Evolutionary conservation across 1,140 invertebrate species (phyloP).

Genomic region (Drosophila setifemur): DNA sequence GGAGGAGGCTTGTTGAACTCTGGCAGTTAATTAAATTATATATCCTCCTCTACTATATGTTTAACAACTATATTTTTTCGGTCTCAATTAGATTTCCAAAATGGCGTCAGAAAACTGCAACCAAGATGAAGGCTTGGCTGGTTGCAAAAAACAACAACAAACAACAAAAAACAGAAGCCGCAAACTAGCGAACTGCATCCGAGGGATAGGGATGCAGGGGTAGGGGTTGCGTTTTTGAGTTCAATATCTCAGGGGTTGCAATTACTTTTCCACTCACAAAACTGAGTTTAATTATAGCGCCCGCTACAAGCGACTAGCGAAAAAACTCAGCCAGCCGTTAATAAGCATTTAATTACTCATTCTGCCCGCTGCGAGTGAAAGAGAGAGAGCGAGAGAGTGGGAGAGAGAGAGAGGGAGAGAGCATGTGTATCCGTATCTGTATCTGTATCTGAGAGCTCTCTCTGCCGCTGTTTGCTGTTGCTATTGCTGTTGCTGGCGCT

Average conservation of each 20-base stretch:
- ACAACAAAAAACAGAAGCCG: too few species aligned
- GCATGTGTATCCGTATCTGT: not conserved
- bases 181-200: conserved; percentile 34
- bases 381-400: conserved; percentile 16
- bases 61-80: not conserved
- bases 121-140: conserved; percentile 15
- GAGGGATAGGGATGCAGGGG: not conserved
- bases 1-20: conserved; percentile 2
- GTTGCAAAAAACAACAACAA: conserved; percentile 17
- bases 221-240: conserved; percentile 17
- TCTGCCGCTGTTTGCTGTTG: not conserved
- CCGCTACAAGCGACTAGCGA: conserved; percentile 70
- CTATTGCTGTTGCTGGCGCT: conserved; percentile 30
- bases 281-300: conserved; percentile 75
- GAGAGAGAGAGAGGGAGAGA: not conserved
- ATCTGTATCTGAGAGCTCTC: conserved; percentile 20
- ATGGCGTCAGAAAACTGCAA: conserved; percentile 60
- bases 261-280: conserved; percentile 45
- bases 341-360: conserved; percentile 81
- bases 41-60: not conserved
- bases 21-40: not conserved
- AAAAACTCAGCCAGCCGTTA: conserved; percentile 77
- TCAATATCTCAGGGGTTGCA: conserved; percentile 33
- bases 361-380: conserved; percentile 22
- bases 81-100: conserved; percentile 68